Evolutionary conservation across 2,113 vertebrate genomes (phyloP).

Genomic region (Callospermophilus lateralis): DNA sequence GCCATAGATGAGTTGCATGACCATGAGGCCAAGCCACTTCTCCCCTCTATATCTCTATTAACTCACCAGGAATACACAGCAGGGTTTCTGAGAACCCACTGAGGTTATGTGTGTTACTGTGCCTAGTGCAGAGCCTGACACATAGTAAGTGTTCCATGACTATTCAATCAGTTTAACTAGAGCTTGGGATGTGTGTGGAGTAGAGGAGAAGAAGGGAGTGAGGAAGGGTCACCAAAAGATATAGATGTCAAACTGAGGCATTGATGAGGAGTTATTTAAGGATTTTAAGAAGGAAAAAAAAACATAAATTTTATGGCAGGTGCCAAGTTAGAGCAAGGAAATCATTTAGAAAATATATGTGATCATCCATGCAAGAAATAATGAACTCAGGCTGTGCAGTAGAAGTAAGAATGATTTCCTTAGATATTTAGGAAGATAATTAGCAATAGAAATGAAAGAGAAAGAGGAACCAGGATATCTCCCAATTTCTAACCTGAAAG

Average conservation of each 20-base stretch:
- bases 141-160: neutral
- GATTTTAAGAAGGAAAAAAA: neutral
- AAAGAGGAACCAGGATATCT: neutral
- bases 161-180: neutral
- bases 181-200: neutral
- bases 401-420: neutral
- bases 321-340: neutral
- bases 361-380: constrained; percentile 16
- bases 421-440: neutral
- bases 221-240: neutral
- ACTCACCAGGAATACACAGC: neutral
- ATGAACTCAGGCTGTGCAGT: neutral
- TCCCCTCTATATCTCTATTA: neutral
- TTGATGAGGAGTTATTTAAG: neutral
- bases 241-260: neutral
- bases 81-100: too few species aligned
- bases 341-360: neutral
- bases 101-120: neutral
- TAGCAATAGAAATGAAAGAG: neutral
- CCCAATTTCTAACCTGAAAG: neutral
- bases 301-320: neutral
- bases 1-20: neutral
- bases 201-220: neutral
- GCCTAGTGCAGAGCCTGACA: neutral
- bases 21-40: neutral